phyloP scores from a whole-genome alignment of 2,888 invertebrate species.

The Rotaria socialis region DNA sequence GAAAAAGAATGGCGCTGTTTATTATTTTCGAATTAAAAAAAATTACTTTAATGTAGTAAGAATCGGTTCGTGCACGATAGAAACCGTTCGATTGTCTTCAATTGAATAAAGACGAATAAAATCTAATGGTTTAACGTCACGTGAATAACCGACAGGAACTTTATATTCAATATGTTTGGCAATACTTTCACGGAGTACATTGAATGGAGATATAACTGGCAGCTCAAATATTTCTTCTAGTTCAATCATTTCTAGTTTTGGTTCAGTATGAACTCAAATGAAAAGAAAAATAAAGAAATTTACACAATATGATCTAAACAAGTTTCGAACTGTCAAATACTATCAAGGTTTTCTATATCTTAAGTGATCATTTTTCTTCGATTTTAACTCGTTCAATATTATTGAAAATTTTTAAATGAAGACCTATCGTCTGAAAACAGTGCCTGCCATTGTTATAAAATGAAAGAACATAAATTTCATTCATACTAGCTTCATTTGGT shows the following conservation, averaged over 20 bases:
- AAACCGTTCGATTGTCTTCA: not conserved
- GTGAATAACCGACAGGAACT: not conserved
- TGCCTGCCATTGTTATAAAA: too few species aligned
- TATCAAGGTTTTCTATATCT: too few species aligned
- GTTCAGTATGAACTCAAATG: not conserved
- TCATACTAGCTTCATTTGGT: not conserved
- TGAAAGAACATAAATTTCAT: not conserved
- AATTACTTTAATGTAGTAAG: not conserved
- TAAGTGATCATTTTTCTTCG: too few species aligned
- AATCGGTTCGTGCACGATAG: not conserved
- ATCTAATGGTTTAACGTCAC: not conserved
- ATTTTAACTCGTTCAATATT: too few species aligned
- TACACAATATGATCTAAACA: too few species aligned
- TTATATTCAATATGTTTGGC: not conserved
- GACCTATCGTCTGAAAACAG: too few species aligned
- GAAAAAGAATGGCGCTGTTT: not conserved
- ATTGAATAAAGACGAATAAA: not conserved
- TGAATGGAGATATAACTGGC: not conserved
- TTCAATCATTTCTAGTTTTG: not conserved
- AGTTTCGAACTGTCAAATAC: too few species aligned
- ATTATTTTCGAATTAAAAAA: not conserved
- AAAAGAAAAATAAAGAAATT: not conserved
- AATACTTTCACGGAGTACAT: constrained; percentile 28
- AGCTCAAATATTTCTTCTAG: not conserved
- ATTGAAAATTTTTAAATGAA: too few species aligned